Conservation (phyloP, 2,888 invertebrate species). For the Emmelina monodactyla region DNA sequence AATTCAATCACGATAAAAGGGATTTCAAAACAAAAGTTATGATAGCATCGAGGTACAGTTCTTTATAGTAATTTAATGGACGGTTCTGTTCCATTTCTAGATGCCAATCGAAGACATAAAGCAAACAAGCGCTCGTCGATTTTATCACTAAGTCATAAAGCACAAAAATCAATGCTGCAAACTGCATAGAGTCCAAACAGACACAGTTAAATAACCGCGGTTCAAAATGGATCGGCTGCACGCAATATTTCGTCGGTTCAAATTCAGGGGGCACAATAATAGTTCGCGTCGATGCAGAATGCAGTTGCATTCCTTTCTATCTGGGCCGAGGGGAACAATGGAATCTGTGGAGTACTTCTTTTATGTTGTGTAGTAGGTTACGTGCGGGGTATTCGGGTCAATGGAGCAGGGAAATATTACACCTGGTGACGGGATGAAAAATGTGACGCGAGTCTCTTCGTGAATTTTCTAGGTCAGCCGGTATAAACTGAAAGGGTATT, state of each 20-base stretch:
- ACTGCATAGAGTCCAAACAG: background rate
- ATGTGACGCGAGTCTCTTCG: too few species aligned
- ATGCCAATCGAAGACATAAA: too few species aligned
- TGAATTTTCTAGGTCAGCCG: too few species aligned
- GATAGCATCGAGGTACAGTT: too few species aligned
- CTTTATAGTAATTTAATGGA: too few species aligned
- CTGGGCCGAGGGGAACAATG: constrained; percentile 31
- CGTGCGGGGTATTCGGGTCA: constrained; percentile 46
- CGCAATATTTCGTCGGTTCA: background rate
- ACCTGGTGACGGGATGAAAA: background rate
- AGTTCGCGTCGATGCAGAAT: constrained; percentile 37
- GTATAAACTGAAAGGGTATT: too few species aligned
- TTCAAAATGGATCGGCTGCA: background rate
- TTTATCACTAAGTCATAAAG: too few species aligned
- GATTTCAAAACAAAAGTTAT: too few species aligned
- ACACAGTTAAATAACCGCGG: background rate
- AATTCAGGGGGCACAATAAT: background rate
- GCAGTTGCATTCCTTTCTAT: constrained; percentile 46
- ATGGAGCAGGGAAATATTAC: constrained; percentile 25
- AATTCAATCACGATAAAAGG: too few species aligned
- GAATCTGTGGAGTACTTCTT: constrained; percentile 42
- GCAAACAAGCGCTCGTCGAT: too few species aligned
- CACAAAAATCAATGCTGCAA: background rate
- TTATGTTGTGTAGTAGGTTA: constrained; percentile 39
- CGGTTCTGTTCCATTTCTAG: too few species aligned